A percentile compares a stretch with the other conserved stretches of the same genome.
phyloP scores from a whole-genome alignment of 2,888 invertebrate species.

The Venusia cambrica region DNA sequence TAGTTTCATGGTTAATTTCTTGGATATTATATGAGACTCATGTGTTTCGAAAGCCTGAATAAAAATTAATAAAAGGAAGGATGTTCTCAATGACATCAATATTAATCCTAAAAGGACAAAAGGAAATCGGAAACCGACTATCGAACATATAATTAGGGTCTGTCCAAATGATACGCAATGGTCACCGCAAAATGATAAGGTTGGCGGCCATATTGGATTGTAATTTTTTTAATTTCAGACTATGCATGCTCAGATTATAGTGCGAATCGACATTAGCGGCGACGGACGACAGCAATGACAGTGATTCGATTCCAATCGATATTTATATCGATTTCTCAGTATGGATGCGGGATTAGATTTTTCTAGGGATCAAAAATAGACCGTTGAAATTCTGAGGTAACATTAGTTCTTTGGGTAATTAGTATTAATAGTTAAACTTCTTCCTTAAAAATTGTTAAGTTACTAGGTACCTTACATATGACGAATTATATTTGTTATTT shows the following conservation, averaged over 20 bases:
- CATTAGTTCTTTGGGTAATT: no score
- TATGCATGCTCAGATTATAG: slow-evolving; percentile 70
- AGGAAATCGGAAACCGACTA: slow-evolving; percentile 53
- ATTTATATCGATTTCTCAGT: slow-evolving; percentile 45
- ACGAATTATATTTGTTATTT: no score
- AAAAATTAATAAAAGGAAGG: slow-evolving; percentile 5
- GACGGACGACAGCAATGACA: slow-evolving; percentile 59
- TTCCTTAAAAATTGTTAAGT: no score
- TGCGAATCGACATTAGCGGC: slow-evolving; percentile 55
- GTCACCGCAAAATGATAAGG: slow-evolving; percentile 71
- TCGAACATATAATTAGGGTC: slow-evolving; percentile 53
- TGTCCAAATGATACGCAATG: slow-evolving; percentile 36
- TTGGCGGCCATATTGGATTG: slow-evolving; percentile 56
- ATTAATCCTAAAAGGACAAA: slow-evolving; percentile 35
- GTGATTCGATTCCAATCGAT: slow-evolving; percentile 47
- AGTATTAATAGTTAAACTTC: no score
- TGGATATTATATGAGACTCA: no score
- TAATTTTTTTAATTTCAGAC: slow-evolving; percentile 67
- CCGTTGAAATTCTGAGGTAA: not conserved
- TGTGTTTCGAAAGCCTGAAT: no score
- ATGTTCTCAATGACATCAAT: slow-evolving; percentile 21
- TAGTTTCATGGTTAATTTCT: no score
- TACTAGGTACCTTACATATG: no score
- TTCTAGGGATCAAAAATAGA: slow-evolving; percentile 13
- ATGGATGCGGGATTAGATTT: slow-evolving; percentile 25